Evolutionary conservation across 2,113 vertebrate genomes (phyloP).

Genomic region (Labeo rohita): DNA sequence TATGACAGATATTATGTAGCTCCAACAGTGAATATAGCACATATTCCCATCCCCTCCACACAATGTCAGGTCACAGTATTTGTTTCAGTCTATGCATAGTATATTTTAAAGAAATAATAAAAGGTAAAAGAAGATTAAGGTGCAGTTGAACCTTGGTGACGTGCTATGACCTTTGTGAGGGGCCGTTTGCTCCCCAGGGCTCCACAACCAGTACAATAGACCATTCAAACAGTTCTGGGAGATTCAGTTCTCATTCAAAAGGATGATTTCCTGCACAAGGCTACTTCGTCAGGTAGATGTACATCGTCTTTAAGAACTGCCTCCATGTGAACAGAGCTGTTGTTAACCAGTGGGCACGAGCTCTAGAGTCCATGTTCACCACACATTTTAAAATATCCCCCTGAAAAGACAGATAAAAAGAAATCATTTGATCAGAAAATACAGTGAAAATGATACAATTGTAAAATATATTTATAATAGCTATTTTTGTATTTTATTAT

Average conservation of each 20-base stretch:
- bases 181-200: background rate
- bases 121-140: background rate
- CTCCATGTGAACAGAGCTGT: constrained; percentile 82
- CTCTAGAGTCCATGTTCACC: constrained; percentile 81
- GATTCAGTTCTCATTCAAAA: background rate
- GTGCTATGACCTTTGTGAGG: background rate
- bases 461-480: background rate
- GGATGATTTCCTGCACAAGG: constrained; percentile 69
- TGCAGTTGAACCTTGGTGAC: background rate
- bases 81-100: background rate
- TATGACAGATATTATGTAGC: background rate
- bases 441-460: background rate
- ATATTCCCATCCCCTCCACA: background rate
- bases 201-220: background rate
- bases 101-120: constrained; percentile 24
- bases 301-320: constrained; percentile 86
- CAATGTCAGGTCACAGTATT: background rate
- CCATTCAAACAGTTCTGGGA: background rate
- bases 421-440: background rate
- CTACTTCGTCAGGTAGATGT: constrained; percentile 89
- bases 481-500: background rate
- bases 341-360: constrained; percentile 85
- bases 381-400: constrained; percentile 89
- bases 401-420: constrained; percentile 67
- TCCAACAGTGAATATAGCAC: background rate